These are phyloP conservation scores for Catocala sponsa DNA, from an alignment of 2,888 invertebrate species.

Conservation along the genomic window DNA sequence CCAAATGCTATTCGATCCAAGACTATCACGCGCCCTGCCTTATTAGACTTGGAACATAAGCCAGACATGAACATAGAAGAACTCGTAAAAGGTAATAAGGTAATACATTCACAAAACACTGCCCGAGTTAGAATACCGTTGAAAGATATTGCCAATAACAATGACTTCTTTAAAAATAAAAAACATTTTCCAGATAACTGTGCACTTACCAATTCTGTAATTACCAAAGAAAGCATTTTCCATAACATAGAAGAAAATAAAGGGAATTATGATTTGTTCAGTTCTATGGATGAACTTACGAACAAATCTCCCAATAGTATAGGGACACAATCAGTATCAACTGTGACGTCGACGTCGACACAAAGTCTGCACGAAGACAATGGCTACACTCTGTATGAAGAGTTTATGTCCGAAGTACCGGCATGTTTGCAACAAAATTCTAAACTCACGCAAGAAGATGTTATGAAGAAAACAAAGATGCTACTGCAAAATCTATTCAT, in stretches of 20 bases:
- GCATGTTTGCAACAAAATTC: conserved; percentile 56
- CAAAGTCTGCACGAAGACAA: conserved; percentile 39
- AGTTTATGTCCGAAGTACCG: conserved; percentile 67
- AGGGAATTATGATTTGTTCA: conserved; percentile 46
- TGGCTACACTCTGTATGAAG: conserved; percentile 59
- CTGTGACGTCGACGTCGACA: conserved; percentile 40
- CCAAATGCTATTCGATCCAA: conserved; percentile 74
- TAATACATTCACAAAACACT: conserved; percentile 13
- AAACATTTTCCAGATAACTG: conserved; percentile 11
- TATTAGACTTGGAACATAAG: conserved; percentile 57
- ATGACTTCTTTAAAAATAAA: conserved; percentile 7
- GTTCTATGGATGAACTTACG: conserved; percentile 39
- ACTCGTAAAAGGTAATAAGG: conserved; percentile 34
- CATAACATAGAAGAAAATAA: conserved; percentile 16
- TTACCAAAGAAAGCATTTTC: conserved; percentile 14
- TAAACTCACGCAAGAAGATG: conserved; percentile 57
- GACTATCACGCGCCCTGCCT: conserved; percentile 70
- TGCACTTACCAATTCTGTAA: conserved; percentile 10
- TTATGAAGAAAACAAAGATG: conserved; percentile 56
- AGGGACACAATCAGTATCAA: conserved; percentile 35
- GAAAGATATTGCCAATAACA: conserved; percentile 4
- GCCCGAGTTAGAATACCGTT: conserved; percentile 20
- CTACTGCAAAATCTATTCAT: conserved; percentile 57
- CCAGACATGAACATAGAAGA: conserved; percentile 34
- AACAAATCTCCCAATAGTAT: conserved; percentile 36